These are phyloP conservation scores for Genyomyrus donnyi DNA, from an alignment of 2,113 vertebrate genomes.

Conservation along the genomic window DNA sequence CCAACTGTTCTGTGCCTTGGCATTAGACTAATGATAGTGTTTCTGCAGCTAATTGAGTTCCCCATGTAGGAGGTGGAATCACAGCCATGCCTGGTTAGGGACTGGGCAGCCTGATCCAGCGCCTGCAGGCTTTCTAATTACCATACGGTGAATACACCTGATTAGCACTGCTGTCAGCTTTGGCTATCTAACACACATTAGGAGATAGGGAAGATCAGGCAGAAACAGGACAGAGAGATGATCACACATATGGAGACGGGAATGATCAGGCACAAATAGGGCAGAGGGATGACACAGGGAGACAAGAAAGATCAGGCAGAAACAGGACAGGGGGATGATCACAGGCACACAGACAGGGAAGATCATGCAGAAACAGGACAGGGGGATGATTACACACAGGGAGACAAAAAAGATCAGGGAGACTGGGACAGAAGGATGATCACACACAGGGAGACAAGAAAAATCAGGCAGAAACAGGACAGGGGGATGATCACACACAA, in stretches of 20 bases:
- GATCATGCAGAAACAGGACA: background rate
- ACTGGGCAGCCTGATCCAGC: background rate
- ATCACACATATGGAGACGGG: background rate
- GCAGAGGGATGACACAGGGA: background rate
- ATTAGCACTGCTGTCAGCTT: background rate
- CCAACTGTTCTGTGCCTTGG: background rate
- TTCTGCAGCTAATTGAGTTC: constrained; percentile 7
- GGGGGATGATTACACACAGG: background rate
- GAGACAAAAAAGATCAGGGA: background rate
- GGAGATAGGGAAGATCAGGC: background rate
- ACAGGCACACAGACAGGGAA: background rate
- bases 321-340: background rate
- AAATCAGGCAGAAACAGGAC: background rate
- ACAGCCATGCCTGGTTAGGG: background rate
- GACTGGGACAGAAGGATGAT: background rate
- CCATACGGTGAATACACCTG: background rate
- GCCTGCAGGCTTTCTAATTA: background rate
- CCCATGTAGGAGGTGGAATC: background rate
- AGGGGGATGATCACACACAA: background rate
- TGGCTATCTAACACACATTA: background rate
- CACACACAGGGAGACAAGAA: background rate
- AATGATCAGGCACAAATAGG: background rate
- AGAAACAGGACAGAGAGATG: background rate
- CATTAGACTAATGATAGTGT: constrained; percentile 10
- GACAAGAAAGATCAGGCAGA: background rate